Base-by-base conservation (phyloP, 2,888 invertebrate genomes). In the Sturmia bella region DNA sequence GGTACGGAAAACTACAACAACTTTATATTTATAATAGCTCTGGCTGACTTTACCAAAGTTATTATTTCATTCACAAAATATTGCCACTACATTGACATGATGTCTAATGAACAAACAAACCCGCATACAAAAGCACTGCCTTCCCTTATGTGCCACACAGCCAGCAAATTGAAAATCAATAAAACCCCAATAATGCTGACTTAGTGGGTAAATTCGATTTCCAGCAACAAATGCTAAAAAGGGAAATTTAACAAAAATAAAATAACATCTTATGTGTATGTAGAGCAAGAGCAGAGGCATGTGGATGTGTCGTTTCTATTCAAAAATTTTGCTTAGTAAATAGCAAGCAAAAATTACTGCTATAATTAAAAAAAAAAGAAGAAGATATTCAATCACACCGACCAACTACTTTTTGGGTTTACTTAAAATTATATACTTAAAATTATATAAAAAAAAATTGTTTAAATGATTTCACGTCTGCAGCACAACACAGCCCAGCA, bases 201-300 rank as follows among this genome's bases (percentile, higher is more conserved):
- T 88, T 88, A 86, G 83, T 85, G 84, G 85, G 87, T 77, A 88
- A 88, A 88, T 88, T 87, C 87, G 86, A 87, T 88, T 86, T 87
- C 19, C 27, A 63, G 41, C 37, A 52, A 48, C 27, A n/a, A 19
- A 32, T 32, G 32, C 32, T 39, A 66, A 41, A 54, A 54, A 72
- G 41, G 41, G n/a, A 37, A 43, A 50, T 24, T 52, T 54, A 27
- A 27, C 43, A 27, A 17, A 61, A 56, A 48, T 61, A 43, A 27
- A 27, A 27, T 6, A 27, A 27, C 27, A 4, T 6, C 6, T 27
- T 27, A 4, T 27, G 27, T 27, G 6, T 6, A 6, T 27, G 3
- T 27, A n/a, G n/a, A n/a, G n/a, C n/a, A n/a, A n/a, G n/a, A n/a
- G n/a, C n/a, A n/a, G n/a, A n/a, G n/a, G n/a, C n/a, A n/a, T n/a